Percentiles rank a stretch among this genome's conserved stretches.
Evolutionary conservation across 2,797 vertebrate species (phyloP).

Genomic region (Peromyscus attwateri): DNA sequence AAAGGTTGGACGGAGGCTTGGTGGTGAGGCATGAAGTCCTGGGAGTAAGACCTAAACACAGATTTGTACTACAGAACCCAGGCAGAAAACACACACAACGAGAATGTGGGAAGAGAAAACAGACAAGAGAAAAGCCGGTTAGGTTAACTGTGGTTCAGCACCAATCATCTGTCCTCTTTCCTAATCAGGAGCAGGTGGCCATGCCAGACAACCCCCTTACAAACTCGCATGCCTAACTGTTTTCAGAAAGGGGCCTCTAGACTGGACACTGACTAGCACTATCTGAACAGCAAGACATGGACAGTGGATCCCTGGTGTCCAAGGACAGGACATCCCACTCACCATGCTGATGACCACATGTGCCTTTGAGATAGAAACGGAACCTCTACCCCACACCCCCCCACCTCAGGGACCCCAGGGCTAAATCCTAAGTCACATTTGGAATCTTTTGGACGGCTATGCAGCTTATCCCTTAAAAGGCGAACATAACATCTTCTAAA

Average conservation of each 20-base stretch:
- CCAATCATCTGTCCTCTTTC: not conserved
- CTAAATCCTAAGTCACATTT: accelerated
- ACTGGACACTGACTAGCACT: not conserved
- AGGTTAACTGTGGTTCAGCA: slow-evolving; percentile 82
- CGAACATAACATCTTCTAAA: not conserved
- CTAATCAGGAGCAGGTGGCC: accelerated
- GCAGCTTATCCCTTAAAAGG: not conserved
- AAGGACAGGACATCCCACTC: not conserved
- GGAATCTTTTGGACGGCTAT: not conserved
- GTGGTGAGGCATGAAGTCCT: slow-evolving; percentile 91
- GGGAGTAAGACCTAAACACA: slow-evolving; percentile 93
- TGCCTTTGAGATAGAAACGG: not conserved
- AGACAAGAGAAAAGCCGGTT: slow-evolving; percentile 88
- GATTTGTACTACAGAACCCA: slow-evolving; percentile 88
- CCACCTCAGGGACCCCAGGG: not conserved
- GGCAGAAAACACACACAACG: slow-evolving; percentile 65
- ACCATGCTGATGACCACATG: accelerated
- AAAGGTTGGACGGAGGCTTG: slow-evolving; percentile 90
- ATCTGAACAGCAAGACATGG: accelerated
- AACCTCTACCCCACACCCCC: not conserved
- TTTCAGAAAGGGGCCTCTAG: not conserved
- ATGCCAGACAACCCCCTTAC: not conserved
- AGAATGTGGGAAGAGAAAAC: slow-evolving; percentile 81
- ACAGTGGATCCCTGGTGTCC: not conserved
- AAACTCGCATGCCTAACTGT: not conserved